Evolutionary conservation across 2,797 vertebrate genomes (phyloP).

Genomic region (Carduelis carduelis): DNA sequence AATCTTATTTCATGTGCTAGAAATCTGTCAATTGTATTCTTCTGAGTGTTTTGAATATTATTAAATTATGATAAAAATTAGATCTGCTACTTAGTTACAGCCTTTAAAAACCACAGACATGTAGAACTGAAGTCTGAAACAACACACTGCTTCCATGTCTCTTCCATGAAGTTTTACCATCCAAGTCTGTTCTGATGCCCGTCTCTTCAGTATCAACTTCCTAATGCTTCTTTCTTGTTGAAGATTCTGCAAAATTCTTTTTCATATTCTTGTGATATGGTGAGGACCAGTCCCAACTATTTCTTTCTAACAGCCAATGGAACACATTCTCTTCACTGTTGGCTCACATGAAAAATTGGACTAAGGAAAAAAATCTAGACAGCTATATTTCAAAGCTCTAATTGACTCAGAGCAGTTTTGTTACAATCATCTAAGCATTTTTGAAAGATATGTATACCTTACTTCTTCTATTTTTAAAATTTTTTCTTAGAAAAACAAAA

Average conservation of each 20-base stretch:
- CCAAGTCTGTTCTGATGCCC: not conserved
- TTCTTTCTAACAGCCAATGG: not conserved
- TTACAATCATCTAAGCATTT: not conserved
- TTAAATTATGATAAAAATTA: not conserved
- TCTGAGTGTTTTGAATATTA: not conserved
- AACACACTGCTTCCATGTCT: not conserved
- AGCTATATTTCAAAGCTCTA: not conserved
- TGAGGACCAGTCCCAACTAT: not conserved
- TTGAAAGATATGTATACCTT: not conserved
- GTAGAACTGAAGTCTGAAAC: not conserved
- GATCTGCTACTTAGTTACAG: not conserved
- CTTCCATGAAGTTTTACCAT: not conserved
- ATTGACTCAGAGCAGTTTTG: not conserved
- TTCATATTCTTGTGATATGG: not conserved
- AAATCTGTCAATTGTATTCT: not conserved
- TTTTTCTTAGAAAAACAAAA: not conserved
- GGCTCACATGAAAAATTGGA: not conserved
- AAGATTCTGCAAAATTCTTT: not conserved
- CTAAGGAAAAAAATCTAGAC: not conserved
- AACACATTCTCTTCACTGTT: not conserved
- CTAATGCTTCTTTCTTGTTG: not conserved
- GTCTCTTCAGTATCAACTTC: not conserved
- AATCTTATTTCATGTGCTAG: not conserved
- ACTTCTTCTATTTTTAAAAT: not conserved
- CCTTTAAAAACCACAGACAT: not conserved